Evolutionary conservation across 2,888 invertebrate genomes (phyloP).

Genomic region (Lissonota sp.): DNA sequence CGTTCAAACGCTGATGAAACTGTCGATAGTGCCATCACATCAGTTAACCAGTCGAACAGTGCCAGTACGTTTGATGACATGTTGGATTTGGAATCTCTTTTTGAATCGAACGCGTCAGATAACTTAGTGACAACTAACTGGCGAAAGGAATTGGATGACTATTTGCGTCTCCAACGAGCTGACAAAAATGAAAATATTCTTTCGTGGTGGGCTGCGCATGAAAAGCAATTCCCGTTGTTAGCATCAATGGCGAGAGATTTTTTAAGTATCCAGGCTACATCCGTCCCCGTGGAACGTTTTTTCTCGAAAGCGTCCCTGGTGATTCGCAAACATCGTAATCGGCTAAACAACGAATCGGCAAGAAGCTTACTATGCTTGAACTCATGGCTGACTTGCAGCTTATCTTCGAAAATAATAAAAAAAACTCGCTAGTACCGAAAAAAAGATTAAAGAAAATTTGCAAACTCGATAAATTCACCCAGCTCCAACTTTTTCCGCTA

Average conservation of each 20-base stretch:
- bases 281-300: conserved; percentile 41
- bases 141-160: conserved; percentile 22
- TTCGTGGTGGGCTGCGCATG: conserved; percentile 14
- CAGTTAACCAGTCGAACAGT: not conserved
- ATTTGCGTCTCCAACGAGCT: conserved; percentile 10
- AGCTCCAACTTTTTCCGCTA: too few relatives aligned
- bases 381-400: conserved; percentile 35
- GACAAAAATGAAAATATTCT: conserved; percentile 14
- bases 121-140: not conserved
- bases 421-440: too few relatives aligned
- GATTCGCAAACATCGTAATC: conserved; percentile 45
- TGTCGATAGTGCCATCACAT: not conserved
- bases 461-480: too few relatives aligned
- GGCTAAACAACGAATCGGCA: conserved; percentile 32
- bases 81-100: not conserved
- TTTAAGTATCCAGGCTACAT: conserved; percentile 34
- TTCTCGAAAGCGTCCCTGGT: conserved; percentile 39
- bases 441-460: too few relatives aligned
- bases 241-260: conserved; percentile 40
- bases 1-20: not conserved
- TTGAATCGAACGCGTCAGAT: conserved; percentile 9
- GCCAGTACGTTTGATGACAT: not conserved
- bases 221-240: conserved; percentile 30
- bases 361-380: conserved; percentile 37
- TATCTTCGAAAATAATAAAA: not conserved